Base-by-base conservation (phyloP, 2,113 vertebrate species). In the Plecturocebus donacophilus region DNA sequence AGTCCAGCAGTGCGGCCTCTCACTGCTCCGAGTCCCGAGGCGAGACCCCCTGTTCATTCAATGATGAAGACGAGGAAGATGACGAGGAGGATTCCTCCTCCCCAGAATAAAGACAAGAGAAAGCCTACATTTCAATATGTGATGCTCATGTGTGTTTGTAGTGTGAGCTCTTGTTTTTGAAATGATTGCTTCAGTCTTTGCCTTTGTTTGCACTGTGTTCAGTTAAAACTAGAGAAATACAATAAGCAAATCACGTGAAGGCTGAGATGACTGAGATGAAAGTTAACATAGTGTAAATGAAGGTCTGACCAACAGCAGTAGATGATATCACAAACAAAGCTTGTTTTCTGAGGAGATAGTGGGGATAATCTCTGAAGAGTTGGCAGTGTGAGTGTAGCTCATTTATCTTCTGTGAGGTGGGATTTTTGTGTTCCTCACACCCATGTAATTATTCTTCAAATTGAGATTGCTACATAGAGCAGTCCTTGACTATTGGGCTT, bases 41-140 rank as follows among this genome's bases (percentile, higher is more conserved):
- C 3, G 99, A 99, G 98, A 99, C 99, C 0, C 99, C 99, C 40
- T 99, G 99, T 91, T 99, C 99, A 1, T 99, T 99, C 98, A 99
- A 99, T 20, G 99, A 99, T 1, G 99, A 99, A 0, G 99, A 99
- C 5, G 99, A 99, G 14, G 98, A 98, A 8, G 99, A 99, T 3
- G 99, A 99, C 0, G 99, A 99, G 68, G 98, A 99, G 61, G 99
- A 99, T 2, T 98, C 99, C 77, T 99, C 99, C 75, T 99, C 99
- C 73, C 98, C 99, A 88, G 99, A 99, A 98, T 99, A 99, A 99
- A 97, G 94, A 97, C 91, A 96, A 49, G 95, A 95, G 90, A 91
- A 97, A 98, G 96, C 61, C 83, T 25, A 2, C 87, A 91, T 96
- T 54, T 97, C 61, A 42, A 20, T 91, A 49, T 97, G 75, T 91